Base-by-base conservation (phyloP, 1,140 invertebrate species). In the Palaemon carinicauda region DNA sequence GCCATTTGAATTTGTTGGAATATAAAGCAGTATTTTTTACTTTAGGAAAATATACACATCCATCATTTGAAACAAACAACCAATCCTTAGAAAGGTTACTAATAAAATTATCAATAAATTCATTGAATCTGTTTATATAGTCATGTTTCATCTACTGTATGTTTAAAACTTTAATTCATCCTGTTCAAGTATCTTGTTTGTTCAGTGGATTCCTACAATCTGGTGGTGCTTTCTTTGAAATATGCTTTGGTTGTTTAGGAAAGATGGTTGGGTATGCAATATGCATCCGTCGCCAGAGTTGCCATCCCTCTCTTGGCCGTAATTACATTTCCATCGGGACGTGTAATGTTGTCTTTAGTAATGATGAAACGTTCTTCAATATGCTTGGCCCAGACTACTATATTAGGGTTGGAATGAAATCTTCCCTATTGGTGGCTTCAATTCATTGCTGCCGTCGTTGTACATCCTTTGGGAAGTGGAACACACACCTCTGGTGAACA, bases 201-300 rank as follows among this genome's bases (percentile, higher is more conserved):
- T 77, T 33, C 74, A 33, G 27, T 33, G 74, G 74, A 77, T 29
- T 77, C 14, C 27, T 33, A 33, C 74, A 2, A 77, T 14, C 27
- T n/a, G 75, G 41, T 78, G 41, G 75, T 78, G 75, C 75, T 78
- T 78, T 27, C 31, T 78, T 52, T 17, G 75, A 51, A 31, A 24
- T 78, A n/a, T 78, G 51, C 21, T 77, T 31, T 33, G 74, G 29
- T 15, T 77, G 29, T 4, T 33, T 77, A 33, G 24, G 17, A 77
- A 77, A 77, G 31, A 78, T 77, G 15, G 1, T 77, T 33, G 74
- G 74, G 74, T 19, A 29, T 33, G 29, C 74, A 77, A n/a, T n/a
- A n/a, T n/a, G n/a, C n/a, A n/a, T n/a, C n/a, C n/a, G n/a, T n/a
- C n/a, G n/a, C n/a, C n/a, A n/a, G n/a, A n/a, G n/a, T n/a, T n/a